These are phyloP conservation scores for Oreohelix idahoensis DNA, from an alignment of 1,140 invertebrate species.

Conservation along the genomic window DNA sequence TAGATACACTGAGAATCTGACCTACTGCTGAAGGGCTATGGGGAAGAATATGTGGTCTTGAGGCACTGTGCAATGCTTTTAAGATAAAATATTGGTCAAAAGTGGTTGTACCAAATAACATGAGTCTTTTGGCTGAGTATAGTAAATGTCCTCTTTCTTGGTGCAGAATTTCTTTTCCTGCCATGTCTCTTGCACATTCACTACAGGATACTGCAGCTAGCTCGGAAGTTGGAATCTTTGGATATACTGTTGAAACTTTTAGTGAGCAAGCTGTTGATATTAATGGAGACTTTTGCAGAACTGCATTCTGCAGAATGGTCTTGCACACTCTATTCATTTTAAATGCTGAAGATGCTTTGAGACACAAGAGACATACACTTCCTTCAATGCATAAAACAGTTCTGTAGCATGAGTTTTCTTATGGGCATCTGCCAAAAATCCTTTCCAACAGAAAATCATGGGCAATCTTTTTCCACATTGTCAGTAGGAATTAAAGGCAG, in stretches of 20 bases:
- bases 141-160: background rate
- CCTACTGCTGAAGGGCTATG: background rate
- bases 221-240: background rate
- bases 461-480: too few relatives aligned
- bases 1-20: background rate
- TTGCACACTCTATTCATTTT: background rate
- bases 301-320: background rate
- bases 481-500: too few relatives aligned
- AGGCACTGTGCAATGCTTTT: background rate
- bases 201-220: background rate
- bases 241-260: background rate
- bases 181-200: background rate
- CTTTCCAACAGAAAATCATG: too few relatives aligned
- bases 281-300: background rate
- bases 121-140: background rate
- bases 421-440: too few relatives aligned
- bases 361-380: background rate
- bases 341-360: background rate
- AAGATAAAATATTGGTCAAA: background rate
- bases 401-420: background rate
- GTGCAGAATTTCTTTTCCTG: background rate
- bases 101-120: background rate
- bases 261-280: background rate
- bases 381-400: background rate
- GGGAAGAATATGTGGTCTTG: background rate